phyloP scores from a whole-genome alignment of 2,797 vertebrate genomes.

The Mormyrus proboscirostris region DNA sequence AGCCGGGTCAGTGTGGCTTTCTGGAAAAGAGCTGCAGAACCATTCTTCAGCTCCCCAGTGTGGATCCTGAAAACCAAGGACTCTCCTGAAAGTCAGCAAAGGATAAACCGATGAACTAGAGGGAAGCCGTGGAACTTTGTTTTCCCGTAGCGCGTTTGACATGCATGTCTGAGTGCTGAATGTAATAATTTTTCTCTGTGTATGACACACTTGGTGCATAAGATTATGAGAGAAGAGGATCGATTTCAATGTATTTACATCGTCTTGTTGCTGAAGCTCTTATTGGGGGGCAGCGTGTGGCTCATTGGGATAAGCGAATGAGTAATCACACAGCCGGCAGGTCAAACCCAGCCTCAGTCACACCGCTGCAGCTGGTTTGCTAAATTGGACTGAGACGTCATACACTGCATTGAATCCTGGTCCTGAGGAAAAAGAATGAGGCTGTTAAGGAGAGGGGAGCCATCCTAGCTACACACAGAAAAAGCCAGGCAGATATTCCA shows the following conservation, averaged over 20 bases:
- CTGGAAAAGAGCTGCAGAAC: conserved; percentile 32
- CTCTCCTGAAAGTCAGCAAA: neutral
- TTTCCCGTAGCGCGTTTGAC: neutral
- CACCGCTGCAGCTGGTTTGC: neutral
- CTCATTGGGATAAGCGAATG: neutral
- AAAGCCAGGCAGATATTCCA: neutral
- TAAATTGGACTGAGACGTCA: neutral
- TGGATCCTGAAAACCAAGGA: neutral
- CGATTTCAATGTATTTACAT: neutral
- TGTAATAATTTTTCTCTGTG: neutral
- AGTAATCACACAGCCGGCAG: too few relatives aligned
- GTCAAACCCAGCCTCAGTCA: neutral
- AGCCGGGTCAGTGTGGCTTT: conserved; percentile 20
- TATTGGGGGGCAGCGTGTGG: neutral
- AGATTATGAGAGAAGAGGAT: neutral
- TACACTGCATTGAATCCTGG: neutral
- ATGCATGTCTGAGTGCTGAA: neutral
- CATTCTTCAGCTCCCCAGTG: conserved; percentile 16
- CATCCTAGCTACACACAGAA: neutral
- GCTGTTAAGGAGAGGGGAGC: neutral
- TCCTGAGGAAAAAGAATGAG: neutral
- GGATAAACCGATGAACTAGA: neutral
- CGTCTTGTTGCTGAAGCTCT: neutral
- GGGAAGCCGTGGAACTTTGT: neutral
- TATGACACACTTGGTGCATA: neutral